Evolutionary conservation across 1,140 invertebrate species (phyloP).

Genomic region (Propsilocerus akamusi): DNA sequence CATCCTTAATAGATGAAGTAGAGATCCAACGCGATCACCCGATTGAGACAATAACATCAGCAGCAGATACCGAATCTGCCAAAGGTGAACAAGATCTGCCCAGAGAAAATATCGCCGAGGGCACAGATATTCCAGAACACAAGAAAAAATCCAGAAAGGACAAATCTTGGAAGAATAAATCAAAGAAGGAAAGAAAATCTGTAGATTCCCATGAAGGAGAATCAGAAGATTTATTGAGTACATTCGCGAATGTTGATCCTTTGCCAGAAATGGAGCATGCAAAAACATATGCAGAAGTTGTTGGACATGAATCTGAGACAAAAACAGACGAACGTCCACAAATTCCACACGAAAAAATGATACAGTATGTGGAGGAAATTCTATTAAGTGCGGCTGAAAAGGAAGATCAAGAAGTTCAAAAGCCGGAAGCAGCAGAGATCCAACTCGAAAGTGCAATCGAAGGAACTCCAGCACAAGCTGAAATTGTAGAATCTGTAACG

Average conservation of each 20-base stretch:
- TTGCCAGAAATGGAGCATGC: slow-evolving; percentile 1
- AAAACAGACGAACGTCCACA: slow-evolving; percentile 6
- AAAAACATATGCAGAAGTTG: slow-evolving; percentile 10
- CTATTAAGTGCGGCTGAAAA: too few species aligned
- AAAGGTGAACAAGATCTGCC: too few species aligned
- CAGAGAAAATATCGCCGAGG: slow-evolving; percentile 10
- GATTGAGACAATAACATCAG: too few species aligned
- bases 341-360: slow-evolving; percentile 6
- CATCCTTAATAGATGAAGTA: too few species aligned
- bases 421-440: too few species aligned
- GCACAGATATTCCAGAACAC: slow-evolving; percentile 14
- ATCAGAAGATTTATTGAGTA: slow-evolving; percentile 7
- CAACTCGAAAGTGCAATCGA: too few species aligned
- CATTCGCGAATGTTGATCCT: neutral
- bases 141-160: slow-evolving; percentile 10
- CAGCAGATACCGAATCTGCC: too few species aligned
- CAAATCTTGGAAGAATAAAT: neutral
- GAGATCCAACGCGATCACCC: too few species aligned
- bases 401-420: too few species aligned
- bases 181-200: slow-evolving; percentile 2
- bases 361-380: too few species aligned
- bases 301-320: neutral
- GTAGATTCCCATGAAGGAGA: slow-evolving; percentile 6
- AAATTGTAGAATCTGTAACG: too few species aligned
- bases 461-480: too few species aligned